Evolutionary conservation across 2,797 vertebrate species (phyloP).

Genomic region (Masticophis lateralis): DNA sequence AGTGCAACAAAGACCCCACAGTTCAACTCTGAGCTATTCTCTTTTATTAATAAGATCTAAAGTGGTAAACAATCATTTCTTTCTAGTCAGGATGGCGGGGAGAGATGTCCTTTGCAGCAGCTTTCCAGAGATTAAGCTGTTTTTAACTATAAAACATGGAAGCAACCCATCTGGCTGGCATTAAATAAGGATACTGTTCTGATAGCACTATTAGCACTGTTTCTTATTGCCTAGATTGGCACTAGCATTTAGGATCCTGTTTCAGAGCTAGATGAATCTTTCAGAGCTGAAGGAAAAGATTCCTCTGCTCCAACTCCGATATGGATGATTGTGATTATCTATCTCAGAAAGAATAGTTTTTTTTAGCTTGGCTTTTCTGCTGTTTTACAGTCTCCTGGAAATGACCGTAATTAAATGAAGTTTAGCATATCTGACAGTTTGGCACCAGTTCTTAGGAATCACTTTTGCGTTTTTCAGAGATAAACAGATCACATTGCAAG

Average conservation of each 20-base stretch:
- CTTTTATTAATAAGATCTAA: not conserved
- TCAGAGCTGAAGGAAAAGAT: not conserved
- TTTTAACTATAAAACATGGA: not conserved
- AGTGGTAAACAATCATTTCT: not conserved
- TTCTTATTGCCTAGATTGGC: not conserved
- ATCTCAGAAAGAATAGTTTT: not conserved
- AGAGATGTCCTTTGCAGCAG: not conserved
- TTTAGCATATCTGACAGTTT: not conserved
- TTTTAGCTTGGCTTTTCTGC: not conserved
- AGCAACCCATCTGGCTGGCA: not conserved
- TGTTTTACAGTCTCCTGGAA: not conserved
- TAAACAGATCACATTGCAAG: not conserved
- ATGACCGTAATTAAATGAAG: not conserved
- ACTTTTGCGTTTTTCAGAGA: not conserved
- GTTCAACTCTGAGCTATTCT: not conserved
- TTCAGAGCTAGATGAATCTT: not conserved
- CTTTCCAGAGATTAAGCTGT: not conserved
- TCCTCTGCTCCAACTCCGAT: not conserved
- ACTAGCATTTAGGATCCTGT: not conserved
- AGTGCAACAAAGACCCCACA: not conserved
- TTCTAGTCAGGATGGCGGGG: not conserved
- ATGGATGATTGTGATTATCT: not conserved
- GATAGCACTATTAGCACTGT: not conserved
- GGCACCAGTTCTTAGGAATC: not conserved
- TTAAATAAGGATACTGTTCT: not conserved